These are phyloP conservation scores for Acipenser oxyrinchus DNA, from an alignment of 2,797 vertebrate genomes.

Conservation along the genomic window DNA sequence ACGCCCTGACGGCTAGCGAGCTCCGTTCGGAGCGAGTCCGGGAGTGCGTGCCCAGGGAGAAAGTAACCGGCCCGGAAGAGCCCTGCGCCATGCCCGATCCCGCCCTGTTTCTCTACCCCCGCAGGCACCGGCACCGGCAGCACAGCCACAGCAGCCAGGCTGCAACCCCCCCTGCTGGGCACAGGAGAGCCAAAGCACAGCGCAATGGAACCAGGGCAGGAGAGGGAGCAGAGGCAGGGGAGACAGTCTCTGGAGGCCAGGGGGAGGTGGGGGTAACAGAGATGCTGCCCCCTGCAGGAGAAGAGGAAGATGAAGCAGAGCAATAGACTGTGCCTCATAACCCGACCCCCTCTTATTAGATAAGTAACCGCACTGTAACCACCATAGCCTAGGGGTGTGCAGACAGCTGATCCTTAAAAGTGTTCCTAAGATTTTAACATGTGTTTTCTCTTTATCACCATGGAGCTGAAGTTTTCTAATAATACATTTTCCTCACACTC, in stretches of 20 bases:
- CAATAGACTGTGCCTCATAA: background rate
- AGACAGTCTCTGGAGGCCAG: conserved; percentile 13
- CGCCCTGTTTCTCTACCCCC: conserved; percentile 73
- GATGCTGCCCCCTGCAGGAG: too few species aligned
- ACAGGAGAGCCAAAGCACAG: conserved; percentile 30
- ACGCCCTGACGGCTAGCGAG: conserved; percentile 29
- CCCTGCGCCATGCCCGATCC: conserved; percentile 83
- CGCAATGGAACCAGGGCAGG: conserved; percentile 18
- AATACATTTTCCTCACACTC: too few species aligned
- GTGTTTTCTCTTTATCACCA: too few species aligned
- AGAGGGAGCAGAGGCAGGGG: conserved; percentile 38
- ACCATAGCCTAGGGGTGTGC: too few species aligned
- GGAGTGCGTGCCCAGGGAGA: conserved; percentile 54
- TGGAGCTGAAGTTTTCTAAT: too few species aligned
- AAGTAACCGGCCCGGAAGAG: conserved; percentile 58
- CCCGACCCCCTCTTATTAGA: too few species aligned
- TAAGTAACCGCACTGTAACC: too few species aligned
- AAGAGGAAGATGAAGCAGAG: background rate
- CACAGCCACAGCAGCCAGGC: conserved; percentile 24
- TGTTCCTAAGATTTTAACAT: too few species aligned
- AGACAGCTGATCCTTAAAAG: too few species aligned
- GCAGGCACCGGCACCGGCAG: conserved; percentile 55
- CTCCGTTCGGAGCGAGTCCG: conserved; percentile 51
- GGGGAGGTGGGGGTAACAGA: background rate
- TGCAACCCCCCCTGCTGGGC: conserved; percentile 16